phyloP scores from a whole-genome alignment of 2,113 vertebrate genomes.

The Pollachius pollachius region DNA sequence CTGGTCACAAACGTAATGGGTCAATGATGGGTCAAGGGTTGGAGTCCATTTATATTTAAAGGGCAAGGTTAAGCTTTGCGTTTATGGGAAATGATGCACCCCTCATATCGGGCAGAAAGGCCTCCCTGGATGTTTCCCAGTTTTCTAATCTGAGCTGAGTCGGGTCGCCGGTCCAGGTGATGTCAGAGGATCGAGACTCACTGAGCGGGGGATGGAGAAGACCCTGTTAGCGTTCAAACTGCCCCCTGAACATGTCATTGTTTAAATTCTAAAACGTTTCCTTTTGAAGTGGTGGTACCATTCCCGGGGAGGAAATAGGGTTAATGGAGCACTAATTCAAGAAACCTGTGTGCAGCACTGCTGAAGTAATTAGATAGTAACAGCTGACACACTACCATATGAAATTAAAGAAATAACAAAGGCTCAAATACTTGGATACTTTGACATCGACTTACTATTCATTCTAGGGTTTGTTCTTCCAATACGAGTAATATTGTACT shows the following conservation, averaged over 20 bases:
- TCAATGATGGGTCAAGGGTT: slow-evolving; percentile 14
- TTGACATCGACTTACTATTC: too few relatives aligned
- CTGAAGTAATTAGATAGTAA: too few relatives aligned
- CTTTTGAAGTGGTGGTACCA: too few relatives aligned
- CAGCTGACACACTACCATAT: too few relatives aligned
- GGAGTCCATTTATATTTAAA: slow-evolving; percentile 14
- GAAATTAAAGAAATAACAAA: too few relatives aligned
- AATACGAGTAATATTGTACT: too few relatives aligned
- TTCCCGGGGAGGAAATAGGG: too few relatives aligned
- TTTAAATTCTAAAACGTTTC: not conserved
- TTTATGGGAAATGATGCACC: slow-evolving; percentile 8
- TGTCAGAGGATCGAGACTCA: slow-evolving; percentile 1
- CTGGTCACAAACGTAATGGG: slow-evolving; percentile 4
- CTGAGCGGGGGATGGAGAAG: not conserved
- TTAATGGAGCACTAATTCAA: too few relatives aligned
- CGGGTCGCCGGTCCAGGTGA: slow-evolving; percentile 1
- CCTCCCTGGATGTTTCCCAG: slow-evolving; percentile 2
- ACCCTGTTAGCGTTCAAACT: not conserved
- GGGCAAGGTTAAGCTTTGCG: slow-evolving; percentile 17
- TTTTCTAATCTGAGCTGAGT: slow-evolving; percentile 18
- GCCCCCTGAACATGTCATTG: not conserved
- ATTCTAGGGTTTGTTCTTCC: too few relatives aligned
- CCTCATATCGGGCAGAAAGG: not conserved
- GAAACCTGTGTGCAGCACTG: too few relatives aligned
- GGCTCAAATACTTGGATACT: too few relatives aligned